Evolutionary conservation across 2,113 vertebrate species (phyloP), one percentile per base, ranked within the genome.

Genomic region (Pelvicachromis taeniatus): DNA sequence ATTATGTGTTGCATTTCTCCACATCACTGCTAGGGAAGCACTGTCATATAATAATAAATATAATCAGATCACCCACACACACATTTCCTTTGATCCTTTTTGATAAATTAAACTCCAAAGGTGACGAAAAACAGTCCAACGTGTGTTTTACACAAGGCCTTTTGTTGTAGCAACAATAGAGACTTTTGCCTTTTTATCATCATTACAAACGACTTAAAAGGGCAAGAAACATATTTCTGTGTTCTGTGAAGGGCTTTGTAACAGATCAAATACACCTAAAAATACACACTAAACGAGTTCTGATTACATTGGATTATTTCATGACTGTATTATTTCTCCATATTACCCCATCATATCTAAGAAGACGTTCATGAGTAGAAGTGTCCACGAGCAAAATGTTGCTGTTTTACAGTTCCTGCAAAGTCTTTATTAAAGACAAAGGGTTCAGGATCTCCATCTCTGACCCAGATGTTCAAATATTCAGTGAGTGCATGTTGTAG

Each of bases 401-500:
- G 16, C 31, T 50, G 10, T 12, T 7, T 12, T 50, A 31, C 3
- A n/a, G 68, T 50, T 75, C 6, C 31, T 50, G 26, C 0, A n/a
- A 50, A 50, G 68, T 31, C 42, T 75, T 50, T 29, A 29, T 73
- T 75, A 75, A 50, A 75, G 42, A 38, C 2, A 0, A 3, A 19
- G 10, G 9, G 4, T 52, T 75, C 26, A 0, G 17, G 26, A 13
- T 52, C 70, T 75, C 0, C 0, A 3, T 33, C 26, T 31, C 16
- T 52, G 26, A 75, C 70, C 23, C 16, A 52, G 23, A 52, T 75
- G 45, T 75, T 75, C 45, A 52, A 45, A n/a, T 5, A 31, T 75
- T 75, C 45, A 52, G 23, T 12, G 45, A 50, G 16, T 52, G 26
- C 45, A 50, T 75, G 26, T 52, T 75, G 6, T 26, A n/a, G 17